phyloP scores from a whole-genome alignment of 2,888 invertebrate genomes.

The Diachrysia chrysitis region DNA sequence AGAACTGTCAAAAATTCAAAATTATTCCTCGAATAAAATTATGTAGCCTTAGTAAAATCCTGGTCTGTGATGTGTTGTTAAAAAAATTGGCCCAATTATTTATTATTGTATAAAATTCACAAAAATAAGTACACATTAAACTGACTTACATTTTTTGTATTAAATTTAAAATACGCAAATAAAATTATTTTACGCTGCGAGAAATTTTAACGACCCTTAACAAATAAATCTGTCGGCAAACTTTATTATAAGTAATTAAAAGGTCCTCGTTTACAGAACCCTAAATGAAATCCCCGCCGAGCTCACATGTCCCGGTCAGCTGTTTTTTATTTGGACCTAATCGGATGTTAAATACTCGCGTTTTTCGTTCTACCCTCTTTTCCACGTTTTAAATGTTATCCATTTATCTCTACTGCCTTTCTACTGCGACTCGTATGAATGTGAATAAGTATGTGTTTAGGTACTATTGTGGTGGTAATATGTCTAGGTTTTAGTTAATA shows the following conservation, averaged over 20 bases:
- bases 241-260: background rate
- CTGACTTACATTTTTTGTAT: too few relatives aligned
- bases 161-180: too few relatives aligned
- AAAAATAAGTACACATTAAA: too few relatives aligned
- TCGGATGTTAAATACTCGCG: conserved; percentile 60
- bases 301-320: conserved; percentile 34
- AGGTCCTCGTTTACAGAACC: conserved; percentile 13
- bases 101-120: too few relatives aligned
- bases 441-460: background rate
- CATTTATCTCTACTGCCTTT: conserved; percentile 38
- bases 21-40: too few relatives aligned
- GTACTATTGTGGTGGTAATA: background rate
- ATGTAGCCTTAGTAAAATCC: too few relatives aligned
- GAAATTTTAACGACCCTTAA: background rate
- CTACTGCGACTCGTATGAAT: conserved; percentile 2
- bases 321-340: conserved; percentile 58
- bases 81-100: too few relatives aligned
- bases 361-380: conserved; percentile 32
- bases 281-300: conserved; percentile 20
- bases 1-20: too few relatives aligned
- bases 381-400: conserved; percentile 45
- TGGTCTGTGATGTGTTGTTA: too few relatives aligned
- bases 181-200: background rate
- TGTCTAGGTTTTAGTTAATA: background rate
- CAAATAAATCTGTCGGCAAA: background rate